phyloP scores from a whole-genome alignment of 2,113 vertebrate species.

The Myanophis thanlyinensis region DNA sequence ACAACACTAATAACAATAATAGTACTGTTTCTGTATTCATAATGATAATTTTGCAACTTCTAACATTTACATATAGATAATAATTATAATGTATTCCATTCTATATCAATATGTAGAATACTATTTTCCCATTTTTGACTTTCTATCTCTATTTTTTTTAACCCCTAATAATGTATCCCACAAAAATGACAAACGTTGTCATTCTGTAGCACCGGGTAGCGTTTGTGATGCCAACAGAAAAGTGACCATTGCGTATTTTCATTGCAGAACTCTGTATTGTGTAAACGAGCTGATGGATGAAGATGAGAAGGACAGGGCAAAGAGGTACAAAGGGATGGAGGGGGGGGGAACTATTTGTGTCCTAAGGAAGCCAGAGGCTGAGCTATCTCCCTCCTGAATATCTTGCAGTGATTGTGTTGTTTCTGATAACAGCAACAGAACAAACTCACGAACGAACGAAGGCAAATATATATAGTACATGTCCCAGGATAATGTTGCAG shows the following conservation, averaged over 20 bases:
- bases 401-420: neutral
- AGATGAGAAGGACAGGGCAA: constrained; percentile 92
- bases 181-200: neutral
- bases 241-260: constrained; percentile 14
- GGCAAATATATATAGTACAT: too few species aligned
- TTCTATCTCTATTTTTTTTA: too few species aligned
- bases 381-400: neutral
- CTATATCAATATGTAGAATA: too few species aligned
- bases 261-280: constrained; percentile 80
- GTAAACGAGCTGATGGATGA: constrained; percentile 90
- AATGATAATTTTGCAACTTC: too few species aligned
- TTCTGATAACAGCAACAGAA: neutral
- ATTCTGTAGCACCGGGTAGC: neutral
- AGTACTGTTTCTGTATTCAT: too few species aligned
- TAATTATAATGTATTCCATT: too few species aligned
- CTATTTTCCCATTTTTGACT: too few species aligned
- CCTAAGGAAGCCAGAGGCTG: too few species aligned
- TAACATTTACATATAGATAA: too few species aligned
- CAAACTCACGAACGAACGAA: neutral
- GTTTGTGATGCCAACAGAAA: neutral
- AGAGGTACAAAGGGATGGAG: constrained; percentile 81
- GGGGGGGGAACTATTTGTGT: neutral
- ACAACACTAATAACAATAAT: too few species aligned
- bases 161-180: too few species aligned
- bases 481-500: too few species aligned